Base-by-base conservation (phyloP, 2,113 vertebrate genomes). In the Lepus timidus region DNA sequence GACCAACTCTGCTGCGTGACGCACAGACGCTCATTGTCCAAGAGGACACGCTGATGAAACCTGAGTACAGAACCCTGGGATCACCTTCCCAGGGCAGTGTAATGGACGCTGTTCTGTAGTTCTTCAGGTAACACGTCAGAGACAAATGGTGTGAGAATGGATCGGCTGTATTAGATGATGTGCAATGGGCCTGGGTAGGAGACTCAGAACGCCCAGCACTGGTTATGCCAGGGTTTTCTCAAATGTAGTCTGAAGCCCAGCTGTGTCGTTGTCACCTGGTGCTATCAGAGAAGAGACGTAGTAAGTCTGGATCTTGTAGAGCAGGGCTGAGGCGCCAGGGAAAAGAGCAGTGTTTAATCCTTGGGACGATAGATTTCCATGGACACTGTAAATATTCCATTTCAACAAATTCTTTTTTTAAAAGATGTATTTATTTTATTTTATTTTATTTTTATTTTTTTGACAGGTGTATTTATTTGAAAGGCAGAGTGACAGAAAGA, bases 321-420 rank as follows among this genome's bases (percentile, higher is more conserved):
- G 64, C 17, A n/a, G 61, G 25, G 36, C 12, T 4, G 4, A 13
- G 2, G 58, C 39, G 25, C 49, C 49, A 9, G 62, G 36, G 36
- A 3, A 67, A n/a, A 31, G 85, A 88, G n/a, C 8, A 25, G 49
- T 71, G 39, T 12, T 51, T 44, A 75, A 85, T 81, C 82, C 73
- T 85, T 76, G 4, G 61, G 62, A 58, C 52, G 33, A 65, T 55
- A 3, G 52, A 61, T 93, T 91, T 88, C 39, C 44, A 82, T 78
- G n/a, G 93, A 19, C 68, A 49, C 3, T 75, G 44, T 73, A 90
- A 93, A 86, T 88, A 89, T 73, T 62, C 51, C 58, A 93, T 29
- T 79, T 89, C 49, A 86, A 36, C 31, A 4, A 85, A 49, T 86
- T 89, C 49, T 82, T 44, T 44, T 44, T 44, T 44, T 7, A 44